Conservation (phyloP, 53 echinoderm and acorn worm genomes). For the Echinarachnius parma region DNA sequence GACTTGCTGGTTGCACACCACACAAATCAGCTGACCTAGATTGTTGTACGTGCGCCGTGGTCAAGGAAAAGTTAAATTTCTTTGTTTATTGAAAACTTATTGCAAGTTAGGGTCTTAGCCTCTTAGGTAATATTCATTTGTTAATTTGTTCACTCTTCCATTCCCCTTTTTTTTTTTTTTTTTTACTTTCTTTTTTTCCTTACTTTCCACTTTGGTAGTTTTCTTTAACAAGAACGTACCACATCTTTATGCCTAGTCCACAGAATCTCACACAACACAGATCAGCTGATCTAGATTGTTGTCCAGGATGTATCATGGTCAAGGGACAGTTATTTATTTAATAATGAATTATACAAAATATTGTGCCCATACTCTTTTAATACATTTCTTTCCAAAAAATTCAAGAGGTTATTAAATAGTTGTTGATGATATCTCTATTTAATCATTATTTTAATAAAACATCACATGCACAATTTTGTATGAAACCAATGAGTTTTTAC, state of each 20-base stretch:
- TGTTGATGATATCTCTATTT: no score
- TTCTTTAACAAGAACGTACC: no score
- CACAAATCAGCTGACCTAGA: slow-evolving; percentile 83
- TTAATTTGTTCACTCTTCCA: not conserved
- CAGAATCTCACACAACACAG: slow-evolving; percentile 88
- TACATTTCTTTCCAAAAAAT: no score
- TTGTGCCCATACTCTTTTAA: not conserved
- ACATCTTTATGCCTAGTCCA: slow-evolving; percentile 96
- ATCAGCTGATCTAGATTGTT: slow-evolving; percentile 89
- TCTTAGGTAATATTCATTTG: no score
- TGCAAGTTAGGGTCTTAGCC: no score
- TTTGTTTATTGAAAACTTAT: not conserved
- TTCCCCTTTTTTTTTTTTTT: not conserved
- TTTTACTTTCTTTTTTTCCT: not conserved
- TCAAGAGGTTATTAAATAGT: no score
- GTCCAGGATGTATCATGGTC: slow-evolving; percentile 64
- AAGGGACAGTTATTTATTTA: slow-evolving; percentile 49
- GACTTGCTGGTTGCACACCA: slow-evolving; percentile 76
- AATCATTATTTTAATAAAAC: no score
- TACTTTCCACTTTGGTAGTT: no score
- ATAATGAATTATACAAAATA: no score
- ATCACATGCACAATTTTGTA: no score
- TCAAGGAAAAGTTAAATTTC: slow-evolving; percentile 57
- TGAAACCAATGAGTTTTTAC: no score
- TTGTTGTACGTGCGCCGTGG: slow-evolving; percentile 77